Percentiles rank a stretch among this genome's conserved stretches.
Conservation (phyloP, 2,888 invertebrate genomes). For the Bruchidius siliquastri region DNA sequence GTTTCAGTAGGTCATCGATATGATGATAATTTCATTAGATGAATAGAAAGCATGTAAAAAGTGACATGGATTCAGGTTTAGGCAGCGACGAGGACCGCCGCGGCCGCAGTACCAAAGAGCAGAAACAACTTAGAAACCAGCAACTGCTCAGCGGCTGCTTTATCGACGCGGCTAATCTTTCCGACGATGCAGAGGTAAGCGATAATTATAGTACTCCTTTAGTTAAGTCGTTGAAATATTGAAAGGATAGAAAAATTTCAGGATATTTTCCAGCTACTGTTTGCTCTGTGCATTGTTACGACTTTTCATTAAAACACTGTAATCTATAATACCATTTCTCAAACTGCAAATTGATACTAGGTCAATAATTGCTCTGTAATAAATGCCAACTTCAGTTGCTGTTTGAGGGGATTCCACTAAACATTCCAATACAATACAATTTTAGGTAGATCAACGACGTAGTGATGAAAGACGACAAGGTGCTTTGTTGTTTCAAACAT, state of each 20-base stretch:
- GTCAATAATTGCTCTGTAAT: too few relatives aligned
- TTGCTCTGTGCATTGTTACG: too few relatives aligned
- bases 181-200: conserved; percentile 59
- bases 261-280: too few relatives aligned
- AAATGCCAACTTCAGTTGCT: too few relatives aligned
- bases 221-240: too few relatives aligned
- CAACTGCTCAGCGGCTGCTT: conserved; percentile 58
- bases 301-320: too few relatives aligned
- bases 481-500: conserved; percentile 56
- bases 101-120: conserved; percentile 41
- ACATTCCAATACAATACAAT: too few relatives aligned
- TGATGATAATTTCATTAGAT: conserved; percentile 16
- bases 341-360: too few relatives aligned
- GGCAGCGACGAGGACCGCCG: conserved; percentile 45
- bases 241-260: too few relatives aligned
- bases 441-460: conserved; percentile 42
- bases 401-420: too few relatives aligned
- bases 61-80: conserved; percentile 45
- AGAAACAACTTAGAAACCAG: conserved; percentile 43
- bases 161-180: conserved; percentile 72
- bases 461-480: conserved; percentile 58
- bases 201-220: too few relatives aligned
- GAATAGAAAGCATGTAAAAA: conserved; percentile 30
- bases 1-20: conserved; percentile 25
- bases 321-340: too few relatives aligned